Evolutionary conservation across 2,888 invertebrate genomes (phyloP).

Genomic region (Parnassius smintheus): DNA sequence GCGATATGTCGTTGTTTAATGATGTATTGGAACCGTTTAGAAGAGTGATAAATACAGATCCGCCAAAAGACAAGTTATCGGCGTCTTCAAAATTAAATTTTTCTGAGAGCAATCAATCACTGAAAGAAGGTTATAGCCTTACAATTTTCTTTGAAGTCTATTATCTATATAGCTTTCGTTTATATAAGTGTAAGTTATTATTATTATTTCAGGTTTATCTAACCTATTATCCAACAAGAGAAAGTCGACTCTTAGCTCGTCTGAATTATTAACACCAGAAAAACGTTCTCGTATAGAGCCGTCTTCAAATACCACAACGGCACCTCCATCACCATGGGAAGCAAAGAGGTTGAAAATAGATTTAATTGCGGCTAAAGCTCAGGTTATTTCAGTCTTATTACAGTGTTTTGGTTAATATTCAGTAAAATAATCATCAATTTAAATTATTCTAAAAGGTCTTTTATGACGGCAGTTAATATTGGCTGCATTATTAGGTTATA

Average conservation of each 20-base stretch:
- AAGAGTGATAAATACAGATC: slow-evolving; percentile 70
- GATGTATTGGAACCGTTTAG: slow-evolving; percentile 75
- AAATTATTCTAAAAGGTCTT: no score
- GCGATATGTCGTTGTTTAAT: slow-evolving; percentile 70
- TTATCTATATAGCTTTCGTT: background rate
- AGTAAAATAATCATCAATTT: background rate
- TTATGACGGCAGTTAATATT: no score
- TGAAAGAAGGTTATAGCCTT: slow-evolving; percentile 61
- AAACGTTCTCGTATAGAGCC: slow-evolving; percentile 66
- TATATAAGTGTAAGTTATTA: background rate
- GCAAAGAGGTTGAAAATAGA: slow-evolving; percentile 83
- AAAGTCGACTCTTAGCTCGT: slow-evolving; percentile 56
- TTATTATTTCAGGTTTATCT: slow-evolving; percentile 48
- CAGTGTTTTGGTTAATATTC: background rate
- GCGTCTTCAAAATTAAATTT: slow-evolving; percentile 69
- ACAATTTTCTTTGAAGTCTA: background rate
- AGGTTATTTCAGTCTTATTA: slow-evolving; percentile 49
- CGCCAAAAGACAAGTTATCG: slow-evolving; percentile 72
- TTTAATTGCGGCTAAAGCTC: slow-evolving; percentile 82
- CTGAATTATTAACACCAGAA: slow-evolving; percentile 55
- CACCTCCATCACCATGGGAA: slow-evolving; percentile 84
- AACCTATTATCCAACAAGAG: slow-evolving; percentile 64
- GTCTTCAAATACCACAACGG: slow-evolving; percentile 41
- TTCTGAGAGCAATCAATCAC: slow-evolving; percentile 68
- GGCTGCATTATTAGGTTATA: no score